These are phyloP conservation scores for Oriolus oriolus DNA, from an alignment of 2,113 vertebrate genomes.

Conservation along the genomic window DNA sequence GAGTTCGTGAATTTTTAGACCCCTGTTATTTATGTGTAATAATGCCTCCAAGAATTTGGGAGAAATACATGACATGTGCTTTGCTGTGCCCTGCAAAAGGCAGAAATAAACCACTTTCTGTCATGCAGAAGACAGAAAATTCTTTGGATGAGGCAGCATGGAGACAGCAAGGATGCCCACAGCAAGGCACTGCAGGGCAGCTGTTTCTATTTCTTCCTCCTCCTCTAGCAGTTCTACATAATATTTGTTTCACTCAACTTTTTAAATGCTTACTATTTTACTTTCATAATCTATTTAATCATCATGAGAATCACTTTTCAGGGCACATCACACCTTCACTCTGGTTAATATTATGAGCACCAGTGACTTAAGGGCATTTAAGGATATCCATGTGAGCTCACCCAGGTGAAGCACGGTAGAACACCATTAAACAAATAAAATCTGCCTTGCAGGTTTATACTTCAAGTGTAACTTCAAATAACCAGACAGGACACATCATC, in stretches of 20 bases:
- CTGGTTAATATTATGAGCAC: background rate
- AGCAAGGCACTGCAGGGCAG: background rate
- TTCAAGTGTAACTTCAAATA: background rate
- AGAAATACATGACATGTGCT: accelerated
- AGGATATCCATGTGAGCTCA: background rate
- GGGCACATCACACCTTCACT: background rate
- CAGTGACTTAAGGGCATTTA: background rate
- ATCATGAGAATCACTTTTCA: background rate
- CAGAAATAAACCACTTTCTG: background rate
- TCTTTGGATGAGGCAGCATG: accelerated
- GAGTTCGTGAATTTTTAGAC: background rate
- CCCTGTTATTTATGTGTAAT: background rate
- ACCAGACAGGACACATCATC: background rate
- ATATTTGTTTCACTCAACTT: background rate
- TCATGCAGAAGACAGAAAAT: background rate
- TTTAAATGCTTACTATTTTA: background rate
- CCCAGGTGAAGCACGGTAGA: background rate
- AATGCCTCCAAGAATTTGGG: background rate
- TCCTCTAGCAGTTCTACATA: background rate
- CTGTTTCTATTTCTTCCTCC: background rate
- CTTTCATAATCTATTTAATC: background rate
- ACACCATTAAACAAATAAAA: background rate
- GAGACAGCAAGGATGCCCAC: background rate
- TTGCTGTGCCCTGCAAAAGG: background rate
- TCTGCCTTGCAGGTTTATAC: background rate